A percentile compares a stretch with the other conserved stretches of the same genome.
Evolutionary conservation across 2,888 invertebrate species (phyloP).

Genomic region (Axea sp.): DNA sequence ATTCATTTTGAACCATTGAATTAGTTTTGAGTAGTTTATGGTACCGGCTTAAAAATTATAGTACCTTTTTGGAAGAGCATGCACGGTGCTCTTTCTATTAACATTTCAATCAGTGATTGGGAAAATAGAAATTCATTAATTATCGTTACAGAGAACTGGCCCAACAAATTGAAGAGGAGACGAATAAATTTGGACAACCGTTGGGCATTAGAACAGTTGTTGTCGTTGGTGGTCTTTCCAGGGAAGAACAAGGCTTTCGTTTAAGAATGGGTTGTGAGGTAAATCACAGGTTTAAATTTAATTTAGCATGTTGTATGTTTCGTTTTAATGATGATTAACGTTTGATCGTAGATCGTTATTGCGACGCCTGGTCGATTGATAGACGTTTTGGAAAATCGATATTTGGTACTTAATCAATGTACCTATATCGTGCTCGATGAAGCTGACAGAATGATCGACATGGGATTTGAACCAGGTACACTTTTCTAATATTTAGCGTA

Average conservation of each 20-base stretch:
- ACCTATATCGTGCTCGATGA: conserved; percentile 98
- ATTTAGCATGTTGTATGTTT: no score
- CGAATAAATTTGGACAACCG: conserved; percentile 96
- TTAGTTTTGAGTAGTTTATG: no score
- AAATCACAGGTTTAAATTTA: conserved; percentile 50
- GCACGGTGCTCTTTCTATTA: no score
- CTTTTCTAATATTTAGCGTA: no score
- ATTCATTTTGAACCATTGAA: no score
- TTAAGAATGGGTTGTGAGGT: conserved; percentile 97
- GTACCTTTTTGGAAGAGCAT: no score
- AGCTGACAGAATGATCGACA: conserved; percentile 99
- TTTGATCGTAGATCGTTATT: conserved; percentile 98
- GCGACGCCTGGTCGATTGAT: conserved; percentile 99
- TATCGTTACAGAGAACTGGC: conserved; percentile 91
- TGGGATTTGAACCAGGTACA: conserved; percentile 97
- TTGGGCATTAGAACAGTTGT: conserved; percentile 96
- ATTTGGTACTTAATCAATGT: conserved; percentile 97
- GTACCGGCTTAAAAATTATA: no score
- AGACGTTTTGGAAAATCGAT: conserved; percentile 98
- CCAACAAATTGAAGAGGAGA: conserved; percentile 99
- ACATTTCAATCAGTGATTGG: no score
- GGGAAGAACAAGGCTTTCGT: conserved; percentile 99
- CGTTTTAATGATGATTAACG: no score
- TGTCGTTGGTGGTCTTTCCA: conserved; percentile 97
- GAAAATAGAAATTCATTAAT: not conserved